phyloP scores from a whole-genome alignment of 2,888 invertebrate genomes.

The Xestia xanthographa region DNA sequence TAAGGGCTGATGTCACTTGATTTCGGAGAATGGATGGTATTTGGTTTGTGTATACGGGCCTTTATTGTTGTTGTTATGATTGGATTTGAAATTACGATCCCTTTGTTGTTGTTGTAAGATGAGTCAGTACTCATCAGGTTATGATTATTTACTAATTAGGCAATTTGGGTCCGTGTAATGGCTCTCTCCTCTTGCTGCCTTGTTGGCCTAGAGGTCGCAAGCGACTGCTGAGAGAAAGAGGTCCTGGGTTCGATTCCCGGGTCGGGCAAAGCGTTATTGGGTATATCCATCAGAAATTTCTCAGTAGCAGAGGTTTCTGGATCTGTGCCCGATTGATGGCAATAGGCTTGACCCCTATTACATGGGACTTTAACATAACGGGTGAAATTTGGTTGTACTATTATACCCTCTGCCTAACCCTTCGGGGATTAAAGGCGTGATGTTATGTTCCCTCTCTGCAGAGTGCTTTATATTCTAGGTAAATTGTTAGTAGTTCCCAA shows the following conservation, averaged over 20 bases:
- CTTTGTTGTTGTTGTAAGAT: constrained; percentile 13
- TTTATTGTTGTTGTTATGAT: constrained; percentile 17
- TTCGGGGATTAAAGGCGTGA: too few species aligned
- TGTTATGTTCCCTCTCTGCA: too few species aligned
- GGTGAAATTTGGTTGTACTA: too few species aligned
- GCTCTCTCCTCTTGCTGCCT: not conserved
- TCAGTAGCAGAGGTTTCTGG: not conserved
- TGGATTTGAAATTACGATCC: not conserved
- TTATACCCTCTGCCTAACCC: too few species aligned
- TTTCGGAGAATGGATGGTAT: constrained; percentile 32
- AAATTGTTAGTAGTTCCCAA: too few species aligned
- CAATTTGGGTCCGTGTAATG: too few species aligned
- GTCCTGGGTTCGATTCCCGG: not conserved
- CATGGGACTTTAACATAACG: too few species aligned
- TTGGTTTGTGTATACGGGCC: not conserved
- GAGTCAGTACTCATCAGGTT: not conserved
- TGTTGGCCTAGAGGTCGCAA: not conserved
- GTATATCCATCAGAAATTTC: not conserved
- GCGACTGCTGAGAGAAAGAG: not conserved
- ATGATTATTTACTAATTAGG: not conserved
- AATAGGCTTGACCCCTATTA: too few species aligned
- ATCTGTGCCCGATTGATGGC: too few species aligned
- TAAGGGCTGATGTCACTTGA: constrained; percentile 48
- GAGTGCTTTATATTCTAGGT: too few species aligned
- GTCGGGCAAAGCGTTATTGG: not conserved